Percentiles rank a stretch among this genome's conserved stretches.
Conservation (phyloP, 2,888 invertebrate species). For the Furcula furcula region DNA sequence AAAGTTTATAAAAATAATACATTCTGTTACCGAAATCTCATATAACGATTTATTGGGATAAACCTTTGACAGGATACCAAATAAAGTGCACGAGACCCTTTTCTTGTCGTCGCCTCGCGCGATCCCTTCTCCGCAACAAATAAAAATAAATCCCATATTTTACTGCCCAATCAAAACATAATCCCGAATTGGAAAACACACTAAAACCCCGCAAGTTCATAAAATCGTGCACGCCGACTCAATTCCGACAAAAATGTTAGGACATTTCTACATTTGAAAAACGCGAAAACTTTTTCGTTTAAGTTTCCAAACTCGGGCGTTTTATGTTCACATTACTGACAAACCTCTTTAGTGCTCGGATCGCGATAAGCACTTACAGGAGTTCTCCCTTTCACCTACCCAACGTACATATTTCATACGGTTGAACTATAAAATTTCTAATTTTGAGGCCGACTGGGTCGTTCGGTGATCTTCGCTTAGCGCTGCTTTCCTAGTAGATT, state of each 20-base stretch:
- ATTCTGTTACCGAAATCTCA: slow-evolving; percentile 9
- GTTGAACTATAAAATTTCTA: slow-evolving; percentile 46
- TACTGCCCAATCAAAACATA: slow-evolving; percentile 37
- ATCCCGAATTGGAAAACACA: slow-evolving; percentile 33
- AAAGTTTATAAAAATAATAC: background rate
- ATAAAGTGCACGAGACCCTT: slow-evolving; percentile 14
- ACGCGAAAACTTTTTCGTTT: slow-evolving; percentile 62
- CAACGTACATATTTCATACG: slow-evolving; percentile 35
- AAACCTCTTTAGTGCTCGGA: slow-evolving; percentile 52
- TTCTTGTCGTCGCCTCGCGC: slow-evolving; percentile 11
- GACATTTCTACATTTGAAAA: slow-evolving; percentile 58
- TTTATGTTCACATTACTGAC: slow-evolving; percentile 60
- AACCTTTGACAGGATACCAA: slow-evolving; percentile 16
- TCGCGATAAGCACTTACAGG: slow-evolving; percentile 33
- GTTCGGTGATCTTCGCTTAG: slow-evolving; percentile 13
- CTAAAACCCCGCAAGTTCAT: slow-evolving; percentile 27
- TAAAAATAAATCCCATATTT: slow-evolving; percentile 34
- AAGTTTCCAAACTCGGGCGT: slow-evolving; percentile 48
- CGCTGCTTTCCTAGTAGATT: slow-evolving; percentile 6
- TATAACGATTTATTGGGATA: slow-evolving; percentile 18
- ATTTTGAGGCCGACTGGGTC: slow-evolving; percentile 41
- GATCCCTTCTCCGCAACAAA: slow-evolving; percentile 26
- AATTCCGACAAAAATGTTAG: slow-evolving; percentile 39
- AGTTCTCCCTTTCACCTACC: slow-evolving; percentile 26
- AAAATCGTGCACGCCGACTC: slow-evolving; percentile 27